Base-by-base conservation (phyloP, 2,888 invertebrate species). In the Torymus aiolomorphi region DNA sequence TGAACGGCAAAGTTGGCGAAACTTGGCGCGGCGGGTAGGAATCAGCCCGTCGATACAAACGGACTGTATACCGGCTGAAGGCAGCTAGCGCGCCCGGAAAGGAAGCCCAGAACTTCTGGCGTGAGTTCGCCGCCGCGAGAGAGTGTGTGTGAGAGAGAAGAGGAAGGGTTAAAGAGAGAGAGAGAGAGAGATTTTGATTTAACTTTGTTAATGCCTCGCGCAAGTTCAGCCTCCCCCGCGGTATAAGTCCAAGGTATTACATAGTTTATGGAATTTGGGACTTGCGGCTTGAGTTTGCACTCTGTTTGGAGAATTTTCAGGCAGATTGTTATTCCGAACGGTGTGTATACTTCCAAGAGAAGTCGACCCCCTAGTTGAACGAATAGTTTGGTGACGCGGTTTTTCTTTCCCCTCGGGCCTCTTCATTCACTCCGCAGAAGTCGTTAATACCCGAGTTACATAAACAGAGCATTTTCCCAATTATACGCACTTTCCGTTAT, bases 141-240 rank as follows among this genome's bases (percentile, higher is more conserved):
- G 69, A 20, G 18, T 12, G 51, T 24, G 49, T 62, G 51, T 24
- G 52, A 16, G 69, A 20, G 16, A 56, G 14, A 16, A 57, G 49
- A 49, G 59, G 16, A 16, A 31, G 20, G 51, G 51, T 1, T 13
- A 69, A 49, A 54, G n/a, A n/a, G n/a, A n/a, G n/a, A 31, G 49
- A 49, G 51, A 10, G 57, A 11, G 66, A 61, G 70, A 79, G 70
- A 74, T 74, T 79, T 70, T 79, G 78, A 79, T 79, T 79, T 79
- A 79, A 79, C 78, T 79, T 79, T 79, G 78, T 79, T 79, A 79
- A 79, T 79, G 78, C 78, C 69, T n/a, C 59, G 54, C n/a, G 51
- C 73, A 78, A 78, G 20, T 78, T 79, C 70, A 56, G 49, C 49
- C 18, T 31, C 31, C 31, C 31, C 2, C 13, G n/a, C 42, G 3